Percentiles rank a stretch among this genome's conserved stretches.
Conservation (phyloP, 2,113 vertebrate genomes). For the Capra hircus region DNA sequence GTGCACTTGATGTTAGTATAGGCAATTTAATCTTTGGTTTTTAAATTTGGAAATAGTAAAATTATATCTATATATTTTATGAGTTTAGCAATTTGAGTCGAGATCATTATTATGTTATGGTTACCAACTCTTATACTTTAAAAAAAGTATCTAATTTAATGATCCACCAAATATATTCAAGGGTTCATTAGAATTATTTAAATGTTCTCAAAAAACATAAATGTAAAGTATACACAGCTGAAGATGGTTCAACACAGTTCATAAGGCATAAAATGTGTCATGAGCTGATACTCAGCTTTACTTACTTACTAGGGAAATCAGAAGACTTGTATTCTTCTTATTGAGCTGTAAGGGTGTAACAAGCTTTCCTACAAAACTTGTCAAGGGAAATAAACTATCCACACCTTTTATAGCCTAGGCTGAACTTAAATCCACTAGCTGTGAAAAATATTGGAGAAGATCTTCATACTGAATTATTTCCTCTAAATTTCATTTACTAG, state of each 20-base stretch:
- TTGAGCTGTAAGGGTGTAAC: not conserved
- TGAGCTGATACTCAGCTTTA: not conserved
- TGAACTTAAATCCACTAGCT: not conserved
- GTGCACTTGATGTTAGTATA: not conserved
- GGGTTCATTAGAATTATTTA: conserved; percentile 48
- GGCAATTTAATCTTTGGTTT: conserved; percentile 16
- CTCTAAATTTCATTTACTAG: not conserved
- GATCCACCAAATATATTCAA: conserved; percentile 57
- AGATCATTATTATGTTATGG: conserved; percentile 26
- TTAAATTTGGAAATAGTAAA: conserved; percentile 49
- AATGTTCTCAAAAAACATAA: conserved; percentile 41
- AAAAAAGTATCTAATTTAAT: conserved; percentile 59
- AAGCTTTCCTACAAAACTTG: not conserved
- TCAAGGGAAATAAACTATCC: not conserved
- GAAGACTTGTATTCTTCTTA: not conserved
- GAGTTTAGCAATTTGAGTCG: conserved; percentile 23
- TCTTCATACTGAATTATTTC: not conserved
- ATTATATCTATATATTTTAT: conserved; percentile 25
- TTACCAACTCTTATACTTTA: conserved; percentile 51
- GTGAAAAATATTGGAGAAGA: not conserved
- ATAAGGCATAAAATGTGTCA: not conserved
- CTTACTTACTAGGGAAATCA: not conserved
- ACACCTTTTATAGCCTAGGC: not conserved
- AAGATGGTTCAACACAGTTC: not conserved
- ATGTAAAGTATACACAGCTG: conserved; percentile 15